Evolutionary conservation across 2,113 vertebrate species (phyloP).

Genomic region (Gymnogyps californianus): DNA sequence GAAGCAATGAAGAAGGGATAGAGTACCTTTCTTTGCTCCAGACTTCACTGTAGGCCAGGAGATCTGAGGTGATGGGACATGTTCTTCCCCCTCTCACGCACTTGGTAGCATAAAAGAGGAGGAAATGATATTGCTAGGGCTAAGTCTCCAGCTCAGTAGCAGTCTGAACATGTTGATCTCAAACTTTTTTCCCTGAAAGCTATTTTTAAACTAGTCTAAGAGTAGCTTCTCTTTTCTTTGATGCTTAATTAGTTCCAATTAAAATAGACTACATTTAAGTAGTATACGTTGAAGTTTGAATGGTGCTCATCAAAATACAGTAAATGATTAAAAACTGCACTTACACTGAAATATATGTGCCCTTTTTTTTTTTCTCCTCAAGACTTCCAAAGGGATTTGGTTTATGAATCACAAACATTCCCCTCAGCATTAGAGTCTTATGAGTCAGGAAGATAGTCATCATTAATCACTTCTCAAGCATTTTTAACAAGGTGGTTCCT

Average conservation of each 20-base stretch:
- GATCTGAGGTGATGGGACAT: not conserved
- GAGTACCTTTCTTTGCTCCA: not conserved
- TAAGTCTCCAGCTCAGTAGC: not conserved
- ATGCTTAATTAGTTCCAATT: conserved; percentile 11
- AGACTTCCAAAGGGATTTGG: not conserved
- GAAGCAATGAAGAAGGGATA: not conserved
- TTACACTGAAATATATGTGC: not conserved
- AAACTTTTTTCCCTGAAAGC: not conserved
- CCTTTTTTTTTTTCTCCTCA: not conserved
- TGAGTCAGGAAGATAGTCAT: conserved; percentile 36
- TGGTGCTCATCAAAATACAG: not conserved
- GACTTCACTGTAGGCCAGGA: not conserved
- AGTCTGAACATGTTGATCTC: not conserved
- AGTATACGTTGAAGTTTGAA: not conserved
- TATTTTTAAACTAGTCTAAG: not conserved
- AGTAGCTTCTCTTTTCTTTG: not conserved
- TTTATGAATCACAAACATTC: conserved; percentile 28
- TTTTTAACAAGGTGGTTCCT: conserved; percentile 45
- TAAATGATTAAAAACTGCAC: not conserved
- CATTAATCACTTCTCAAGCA: conserved; percentile 40
- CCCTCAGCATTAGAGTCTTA: conserved; percentile 4
- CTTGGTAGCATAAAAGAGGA: not conserved
- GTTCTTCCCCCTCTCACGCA: not conserved
- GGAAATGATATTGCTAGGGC: not conserved
- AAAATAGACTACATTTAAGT: not conserved